A percentile compares a stretch with the other conserved stretches of the same genome.
Evolutionary conservation across 2,888 invertebrate species (phyloP).

Genomic region (Rosalia funebris): DNA sequence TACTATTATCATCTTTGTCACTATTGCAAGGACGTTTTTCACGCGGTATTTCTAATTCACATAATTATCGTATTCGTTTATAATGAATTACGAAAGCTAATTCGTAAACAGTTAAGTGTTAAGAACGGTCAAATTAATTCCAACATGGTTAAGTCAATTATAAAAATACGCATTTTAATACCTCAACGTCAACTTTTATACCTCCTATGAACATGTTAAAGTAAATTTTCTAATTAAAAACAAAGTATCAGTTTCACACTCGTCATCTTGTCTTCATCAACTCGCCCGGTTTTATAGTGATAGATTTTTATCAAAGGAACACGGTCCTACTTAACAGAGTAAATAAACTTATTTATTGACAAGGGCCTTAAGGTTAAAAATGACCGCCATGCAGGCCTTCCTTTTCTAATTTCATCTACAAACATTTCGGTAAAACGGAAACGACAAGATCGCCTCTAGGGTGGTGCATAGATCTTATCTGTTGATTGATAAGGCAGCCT

Average conservation of each 20-base stretch:
- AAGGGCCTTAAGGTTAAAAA: constrained; percentile 12
- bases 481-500: constrained; percentile 26
- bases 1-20: too few relatives aligned
- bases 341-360: constrained; percentile 29
- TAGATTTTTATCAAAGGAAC: constrained; percentile 21
- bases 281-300: constrained; percentile 15
- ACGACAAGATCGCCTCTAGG: constrained; percentile 17
- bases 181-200: constrained; percentile 24
- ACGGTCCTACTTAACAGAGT: constrained; percentile 23
- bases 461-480: constrained; percentile 22
- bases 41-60: too few relatives aligned
- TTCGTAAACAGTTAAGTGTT: too few relatives aligned
- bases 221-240: constrained; percentile 28
- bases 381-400: constrained; percentile 6
- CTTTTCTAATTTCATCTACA: constrained; percentile 11
- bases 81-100: too few relatives aligned
- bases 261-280: constrained; percentile 18
- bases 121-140: too few relatives aligned
- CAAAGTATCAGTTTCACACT: constrained; percentile 27
- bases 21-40: too few relatives aligned
- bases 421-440: constrained; percentile 21
- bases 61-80: too few relatives aligned
- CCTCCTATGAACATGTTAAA: constrained; percentile 24
- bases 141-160: too few relatives aligned
- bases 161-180: constrained; percentile 23